Evolutionary conservation across 2,113 vertebrate genomes (phyloP).

Genomic region (Leucoraja erinaceus): DNA sequence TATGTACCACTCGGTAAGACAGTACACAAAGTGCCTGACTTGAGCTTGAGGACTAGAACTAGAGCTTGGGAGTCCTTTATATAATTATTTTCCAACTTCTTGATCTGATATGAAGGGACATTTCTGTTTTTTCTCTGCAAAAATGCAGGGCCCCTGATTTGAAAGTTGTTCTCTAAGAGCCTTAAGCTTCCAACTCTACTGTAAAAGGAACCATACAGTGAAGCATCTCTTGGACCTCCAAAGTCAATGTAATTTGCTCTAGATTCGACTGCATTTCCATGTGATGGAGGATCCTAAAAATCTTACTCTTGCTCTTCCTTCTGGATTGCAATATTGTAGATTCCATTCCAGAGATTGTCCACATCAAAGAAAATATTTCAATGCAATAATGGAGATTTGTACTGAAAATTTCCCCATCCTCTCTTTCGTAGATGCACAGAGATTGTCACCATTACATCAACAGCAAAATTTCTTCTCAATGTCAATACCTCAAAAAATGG

Average conservation of each 20-base stretch:
- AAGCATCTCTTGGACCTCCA: background rate
- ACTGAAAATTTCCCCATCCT: background rate
- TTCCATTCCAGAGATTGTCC: background rate
- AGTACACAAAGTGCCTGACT: background rate
- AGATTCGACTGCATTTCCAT: background rate
- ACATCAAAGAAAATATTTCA: background rate
- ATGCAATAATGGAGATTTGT: background rate
- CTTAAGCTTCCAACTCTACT: too few relatives aligned
- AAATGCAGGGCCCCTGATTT: background rate
- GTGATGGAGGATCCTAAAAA: background rate
- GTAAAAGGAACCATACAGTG: background rate
- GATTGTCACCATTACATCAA: too few relatives aligned
- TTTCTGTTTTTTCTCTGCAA: background rate
- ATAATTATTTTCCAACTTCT: background rate
- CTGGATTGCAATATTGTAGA: background rate
- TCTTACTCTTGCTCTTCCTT: background rate
- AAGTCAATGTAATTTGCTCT: background rate
- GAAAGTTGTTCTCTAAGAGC: background rate
- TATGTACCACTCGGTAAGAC: too few relatives aligned
- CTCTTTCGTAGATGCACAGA: background rate
- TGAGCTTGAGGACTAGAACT: background rate
- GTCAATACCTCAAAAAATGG: too few relatives aligned
- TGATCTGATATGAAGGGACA: background rate
- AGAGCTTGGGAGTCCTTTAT: background rate
- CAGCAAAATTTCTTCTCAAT: too few relatives aligned